Percentiles rank a stretch among this genome's conserved stretches.
Evolutionary conservation across 1,140 invertebrate genomes (phyloP).

Genomic region (Nasonia longicornis): DNA sequence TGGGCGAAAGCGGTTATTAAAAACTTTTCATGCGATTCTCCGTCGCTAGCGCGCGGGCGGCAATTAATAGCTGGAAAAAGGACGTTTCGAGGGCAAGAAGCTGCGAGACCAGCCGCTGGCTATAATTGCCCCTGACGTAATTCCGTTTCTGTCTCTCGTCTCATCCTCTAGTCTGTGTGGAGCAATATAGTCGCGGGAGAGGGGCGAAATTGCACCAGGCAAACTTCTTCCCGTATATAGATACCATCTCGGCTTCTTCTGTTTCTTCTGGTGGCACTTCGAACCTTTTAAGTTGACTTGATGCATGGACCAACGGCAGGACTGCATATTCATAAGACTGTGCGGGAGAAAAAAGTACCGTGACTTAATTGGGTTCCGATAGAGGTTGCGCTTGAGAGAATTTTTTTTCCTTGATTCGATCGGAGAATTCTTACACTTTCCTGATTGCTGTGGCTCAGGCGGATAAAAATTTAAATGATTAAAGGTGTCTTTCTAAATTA

Average conservation of each 20-base stretch:
- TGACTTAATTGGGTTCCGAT: not conserved
- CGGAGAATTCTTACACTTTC: not conserved
- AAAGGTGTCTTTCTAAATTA: too few relatives aligned
- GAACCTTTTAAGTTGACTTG: conserved; percentile 16
- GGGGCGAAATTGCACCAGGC: not conserved
- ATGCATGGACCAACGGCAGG: conserved; percentile 1
- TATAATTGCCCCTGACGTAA: not conserved
- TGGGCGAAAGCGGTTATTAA: not conserved
- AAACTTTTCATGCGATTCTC: conserved; percentile 10
- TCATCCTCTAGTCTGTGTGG: not conserved
- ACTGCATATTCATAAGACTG: conserved; percentile 25
- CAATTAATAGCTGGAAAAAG: not conserved
- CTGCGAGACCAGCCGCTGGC: not conserved
- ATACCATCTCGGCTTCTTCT: not conserved
- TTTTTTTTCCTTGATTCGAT: not conserved
- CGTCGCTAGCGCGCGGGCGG: not conserved
- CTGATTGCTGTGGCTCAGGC: not conserved
- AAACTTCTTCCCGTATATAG: not conserved
- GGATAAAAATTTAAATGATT: not conserved
- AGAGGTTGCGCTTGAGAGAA: not conserved
- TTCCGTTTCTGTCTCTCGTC: not conserved
- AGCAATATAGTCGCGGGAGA: not conserved
- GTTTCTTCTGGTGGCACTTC: not conserved
- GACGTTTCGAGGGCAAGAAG: not conserved
- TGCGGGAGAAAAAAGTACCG: not conserved